phyloP scores from a whole-genome alignment of 2,888 invertebrate genomes.

The Itoplectis maculator region DNA sequence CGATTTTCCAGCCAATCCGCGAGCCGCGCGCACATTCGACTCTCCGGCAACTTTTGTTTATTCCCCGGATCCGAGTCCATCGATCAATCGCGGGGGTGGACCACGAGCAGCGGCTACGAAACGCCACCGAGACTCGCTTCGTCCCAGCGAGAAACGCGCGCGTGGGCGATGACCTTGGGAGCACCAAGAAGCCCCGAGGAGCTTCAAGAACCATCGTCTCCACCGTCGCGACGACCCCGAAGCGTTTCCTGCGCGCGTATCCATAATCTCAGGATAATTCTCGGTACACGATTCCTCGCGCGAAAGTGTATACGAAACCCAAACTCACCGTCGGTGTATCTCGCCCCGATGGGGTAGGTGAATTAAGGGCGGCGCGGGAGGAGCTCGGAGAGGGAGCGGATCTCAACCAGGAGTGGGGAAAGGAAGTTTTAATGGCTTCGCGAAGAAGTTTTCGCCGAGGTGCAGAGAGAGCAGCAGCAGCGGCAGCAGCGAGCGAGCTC shows the following conservation, averaged over 20 bases:
- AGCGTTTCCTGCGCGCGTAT: slow-evolving; percentile 3
- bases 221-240: slow-evolving; percentile 43
- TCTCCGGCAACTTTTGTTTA: slow-evolving; percentile 78
- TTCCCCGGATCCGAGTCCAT: slow-evolving; percentile 76
- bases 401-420: slow-evolving; percentile 25
- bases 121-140: slow-evolving; percentile 58
- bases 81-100: slow-evolving; percentile 72
- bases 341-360: slow-evolving; percentile 28
- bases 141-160: not conserved
- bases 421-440: slow-evolving; percentile 67
- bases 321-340: slow-evolving; percentile 32
- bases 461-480: slow-evolving; percentile 65
- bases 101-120: not conserved
- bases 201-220: no score
- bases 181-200: not conserved
- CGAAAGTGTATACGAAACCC: slow-evolving; percentile 15
- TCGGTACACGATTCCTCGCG: slow-evolving; percentile 41
- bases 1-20: slow-evolving; percentile 20
- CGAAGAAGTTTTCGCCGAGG: slow-evolving; percentile 71
- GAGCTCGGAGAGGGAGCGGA: slow-evolving; percentile 32
- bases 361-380: slow-evolving; percentile 28
- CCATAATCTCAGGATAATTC: slow-evolving; percentile 60
- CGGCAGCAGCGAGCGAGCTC: not conserved
- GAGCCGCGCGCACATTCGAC: not conserved
- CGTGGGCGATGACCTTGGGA: slow-evolving; percentile 32